Percentiles rank a stretch among this genome's conserved stretches.
phyloP scores from a whole-genome alignment of 1,140 invertebrate genomes.

The Tetragnatha versicolor region DNA sequence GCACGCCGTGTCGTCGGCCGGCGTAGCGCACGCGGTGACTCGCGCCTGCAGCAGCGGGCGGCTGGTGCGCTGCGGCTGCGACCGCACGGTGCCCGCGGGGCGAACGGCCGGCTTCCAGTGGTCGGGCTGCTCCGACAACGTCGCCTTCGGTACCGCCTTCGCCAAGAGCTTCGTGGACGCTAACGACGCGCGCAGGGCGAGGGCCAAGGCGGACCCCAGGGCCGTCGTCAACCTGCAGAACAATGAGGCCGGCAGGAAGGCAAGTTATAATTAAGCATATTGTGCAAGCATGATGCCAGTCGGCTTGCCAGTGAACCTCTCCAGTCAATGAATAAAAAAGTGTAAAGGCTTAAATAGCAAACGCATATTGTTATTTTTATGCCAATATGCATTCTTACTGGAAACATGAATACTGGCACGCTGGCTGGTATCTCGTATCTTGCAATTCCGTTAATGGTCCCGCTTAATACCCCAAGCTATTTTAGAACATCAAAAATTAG shows the following conservation, averaged over 20 bases:
- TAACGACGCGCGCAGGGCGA: constrained; percentile 61
- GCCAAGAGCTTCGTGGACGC: constrained; percentile 69
- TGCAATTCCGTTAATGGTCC: no score
- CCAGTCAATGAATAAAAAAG: no score
- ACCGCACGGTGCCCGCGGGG: constrained; percentile 62
- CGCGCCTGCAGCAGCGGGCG: constrained; percentile 66
- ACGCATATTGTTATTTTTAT: no score
- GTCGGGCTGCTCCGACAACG: constrained; percentile 71
- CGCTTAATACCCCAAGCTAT: no score
- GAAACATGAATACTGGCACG: no score
- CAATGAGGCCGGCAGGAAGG: constrained; percentile 67
- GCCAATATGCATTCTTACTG: no score
- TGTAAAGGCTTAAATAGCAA: no score
- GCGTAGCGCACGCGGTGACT: constrained; percentile 68
- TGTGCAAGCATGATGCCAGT: no score
- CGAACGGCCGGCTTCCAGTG: constrained; percentile 67
- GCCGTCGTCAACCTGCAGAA: constrained; percentile 67
- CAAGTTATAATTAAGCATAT: no score
- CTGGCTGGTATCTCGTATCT: no score
- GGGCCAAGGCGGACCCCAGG: constrained; percentile 57
- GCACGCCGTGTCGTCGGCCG: constrained; percentile 67
- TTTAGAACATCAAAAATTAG: no score
- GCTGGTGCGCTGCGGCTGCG: constrained; percentile 67
- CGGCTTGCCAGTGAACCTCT: no score
- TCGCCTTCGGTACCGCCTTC: constrained; percentile 69